A percentile compares a stretch with the other conserved stretches of the same genome.
Evolutionary conservation across 2,113 vertebrate species (phyloP).

Genomic region (Hippolais icterina): DNA sequence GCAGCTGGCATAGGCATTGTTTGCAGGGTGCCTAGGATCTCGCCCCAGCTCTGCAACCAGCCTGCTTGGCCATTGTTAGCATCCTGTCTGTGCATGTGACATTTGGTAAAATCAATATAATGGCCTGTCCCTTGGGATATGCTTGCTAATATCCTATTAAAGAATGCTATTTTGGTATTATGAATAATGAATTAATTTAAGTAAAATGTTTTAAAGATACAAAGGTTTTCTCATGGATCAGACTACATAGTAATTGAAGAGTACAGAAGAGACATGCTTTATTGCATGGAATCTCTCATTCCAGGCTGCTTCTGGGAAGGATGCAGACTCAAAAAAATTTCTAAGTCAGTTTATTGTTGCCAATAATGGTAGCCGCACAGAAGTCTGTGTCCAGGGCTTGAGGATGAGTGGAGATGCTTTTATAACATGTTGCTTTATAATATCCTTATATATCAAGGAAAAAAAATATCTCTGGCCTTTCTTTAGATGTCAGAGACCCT

Average conservation of each 20-base stretch:
- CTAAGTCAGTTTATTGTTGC: background rate
- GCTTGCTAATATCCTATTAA: background rate
- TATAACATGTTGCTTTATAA: background rate
- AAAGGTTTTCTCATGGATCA: background rate
- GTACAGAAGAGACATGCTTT: background rate
- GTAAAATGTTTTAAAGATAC: background rate
- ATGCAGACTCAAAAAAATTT: background rate
- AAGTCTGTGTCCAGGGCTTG: background rate
- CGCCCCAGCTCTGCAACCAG: background rate
- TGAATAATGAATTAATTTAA: background rate
- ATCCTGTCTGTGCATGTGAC: background rate
- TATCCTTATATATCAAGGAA: background rate
- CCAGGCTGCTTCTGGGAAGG: background rate
- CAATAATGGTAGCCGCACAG: background rate
- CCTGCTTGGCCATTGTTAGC: background rate
- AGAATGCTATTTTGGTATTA: background rate
- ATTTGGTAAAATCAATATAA: background rate
- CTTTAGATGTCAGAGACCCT: background rate
- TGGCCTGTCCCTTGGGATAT: background rate
- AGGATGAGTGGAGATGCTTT: background rate
- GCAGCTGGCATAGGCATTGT: background rate
- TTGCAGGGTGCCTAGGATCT: background rate
- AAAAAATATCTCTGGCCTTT: background rate
- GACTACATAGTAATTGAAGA: background rate
- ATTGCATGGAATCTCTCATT: background rate